These are phyloP conservation scores for Zaprionus lineosus DNA, from an alignment of 2,888 invertebrate genomes.

Conservation along the genomic window DNA sequence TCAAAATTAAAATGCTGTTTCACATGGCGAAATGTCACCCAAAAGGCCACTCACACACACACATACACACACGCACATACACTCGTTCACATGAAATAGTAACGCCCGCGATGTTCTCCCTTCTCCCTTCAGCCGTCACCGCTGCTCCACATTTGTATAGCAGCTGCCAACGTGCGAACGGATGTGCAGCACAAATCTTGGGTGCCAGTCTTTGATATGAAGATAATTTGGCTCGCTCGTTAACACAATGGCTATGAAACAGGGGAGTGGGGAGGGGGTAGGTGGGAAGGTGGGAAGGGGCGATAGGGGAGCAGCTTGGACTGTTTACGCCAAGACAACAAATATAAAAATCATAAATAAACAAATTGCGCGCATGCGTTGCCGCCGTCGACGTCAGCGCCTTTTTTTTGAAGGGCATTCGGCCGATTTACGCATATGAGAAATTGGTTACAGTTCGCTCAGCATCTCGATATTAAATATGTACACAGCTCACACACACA, in stretches of 20 bases:
- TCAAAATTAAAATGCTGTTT: slow-evolving; percentile 63
- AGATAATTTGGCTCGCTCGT: slow-evolving; percentile 51
- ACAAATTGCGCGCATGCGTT: slow-evolving; percentile 75
- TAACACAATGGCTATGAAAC: not conserved
- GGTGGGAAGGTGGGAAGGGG: not conserved
- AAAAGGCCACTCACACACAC: slow-evolving; percentile 43
- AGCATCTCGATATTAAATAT: slow-evolving; percentile 21
- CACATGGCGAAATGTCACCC: slow-evolving; percentile 59
- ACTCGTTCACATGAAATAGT: not conserved
- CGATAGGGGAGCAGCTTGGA: not conserved
- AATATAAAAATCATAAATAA: slow-evolving; percentile 71
- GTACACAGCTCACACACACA: not conserved
- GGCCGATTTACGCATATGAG: slow-evolving; percentile 52
- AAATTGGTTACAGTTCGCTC: slow-evolving; percentile 48
- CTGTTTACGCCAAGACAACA: slow-evolving; percentile 60
- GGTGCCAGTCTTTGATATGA: slow-evolving; percentile 43
- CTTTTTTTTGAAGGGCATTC: slow-evolving; percentile 60
- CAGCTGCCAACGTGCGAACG: slow-evolving; percentile 66
- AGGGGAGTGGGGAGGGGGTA: not conserved
- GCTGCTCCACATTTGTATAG: not conserved
- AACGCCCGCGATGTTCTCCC: slow-evolving; percentile 11
- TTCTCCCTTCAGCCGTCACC: not conserved
- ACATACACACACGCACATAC: slow-evolving; percentile 1
- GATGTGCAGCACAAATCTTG: slow-evolving; percentile 64
- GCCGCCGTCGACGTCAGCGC: slow-evolving; percentile 23